Percentiles rank a stretch among this genome's conserved stretches.
phyloP scores from a whole-genome alignment of 2,888 invertebrate genomes.

The Molorchus minor region DNA sequence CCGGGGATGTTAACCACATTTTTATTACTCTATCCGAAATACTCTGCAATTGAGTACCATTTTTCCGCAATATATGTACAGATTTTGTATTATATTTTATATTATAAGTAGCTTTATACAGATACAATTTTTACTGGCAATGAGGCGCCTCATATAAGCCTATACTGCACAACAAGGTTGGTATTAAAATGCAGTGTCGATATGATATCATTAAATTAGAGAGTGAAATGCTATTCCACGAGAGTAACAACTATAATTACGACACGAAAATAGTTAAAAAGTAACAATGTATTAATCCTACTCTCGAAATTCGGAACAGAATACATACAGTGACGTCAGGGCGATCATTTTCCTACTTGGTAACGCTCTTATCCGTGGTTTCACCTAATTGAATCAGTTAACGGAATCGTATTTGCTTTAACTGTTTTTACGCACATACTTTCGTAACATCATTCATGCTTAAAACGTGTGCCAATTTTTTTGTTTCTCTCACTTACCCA shows the following conservation, averaged over 20 bases:
- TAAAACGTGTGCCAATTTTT: conserved; percentile 24
- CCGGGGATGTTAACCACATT: too few species aligned
- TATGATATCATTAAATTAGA: conserved; percentile 1
- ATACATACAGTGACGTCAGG: conserved; percentile 2
- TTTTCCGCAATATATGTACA: too few species aligned
- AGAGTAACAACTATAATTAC: conserved; percentile 7
- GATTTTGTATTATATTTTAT: too few species aligned
- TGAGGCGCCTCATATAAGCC: too few species aligned
- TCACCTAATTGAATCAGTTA: conserved; percentile 36
- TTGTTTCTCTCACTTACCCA: conserved; percentile 28
- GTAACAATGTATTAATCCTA: background rate
- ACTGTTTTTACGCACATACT: conserved; percentile 27
- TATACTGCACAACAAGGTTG: too few species aligned
- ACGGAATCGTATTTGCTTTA: conserved; percentile 35
- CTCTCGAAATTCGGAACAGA: conserved; percentile 14
- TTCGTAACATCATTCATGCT: conserved; percentile 14
- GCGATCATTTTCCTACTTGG: background rate
- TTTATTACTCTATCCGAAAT: too few species aligned
- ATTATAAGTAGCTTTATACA: too few species aligned
- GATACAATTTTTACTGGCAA: too few species aligned
- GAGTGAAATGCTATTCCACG: conserved; percentile 12
- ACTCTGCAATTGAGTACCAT: too few species aligned
- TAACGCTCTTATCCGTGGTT: conserved; percentile 23
- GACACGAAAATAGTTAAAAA: background rate
- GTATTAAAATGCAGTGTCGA: too few species aligned